Percentiles rank a stretch among this genome's conserved stretches.
Evolutionary conservation across 2,797 vertebrate genomes (phyloP).

Genomic region (Bryconaethiops microstoma): DNA sequence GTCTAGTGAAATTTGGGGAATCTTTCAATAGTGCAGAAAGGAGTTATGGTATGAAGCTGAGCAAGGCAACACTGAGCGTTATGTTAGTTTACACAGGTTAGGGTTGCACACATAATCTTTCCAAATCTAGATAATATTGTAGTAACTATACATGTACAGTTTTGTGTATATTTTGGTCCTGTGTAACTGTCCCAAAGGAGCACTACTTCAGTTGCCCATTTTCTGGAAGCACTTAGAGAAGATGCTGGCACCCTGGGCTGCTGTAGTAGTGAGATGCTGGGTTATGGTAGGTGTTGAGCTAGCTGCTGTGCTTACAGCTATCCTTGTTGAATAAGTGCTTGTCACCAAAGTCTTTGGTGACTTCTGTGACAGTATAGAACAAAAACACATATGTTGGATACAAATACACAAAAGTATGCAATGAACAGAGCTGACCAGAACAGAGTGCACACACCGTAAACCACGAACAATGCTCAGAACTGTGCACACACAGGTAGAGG

Average conservation of each 20-base stretch:
- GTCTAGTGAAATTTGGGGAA: not conserved
- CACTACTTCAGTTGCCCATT: not conserved
- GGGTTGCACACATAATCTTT: not conserved
- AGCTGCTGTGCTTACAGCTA: not conserved
- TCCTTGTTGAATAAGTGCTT: not conserved
- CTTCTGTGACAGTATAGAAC: not conserved
- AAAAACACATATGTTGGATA: not conserved
- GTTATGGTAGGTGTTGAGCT: not conserved
- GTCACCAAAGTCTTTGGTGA: not conserved
- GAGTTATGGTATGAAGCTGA: not conserved
- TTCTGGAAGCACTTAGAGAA: not conserved
- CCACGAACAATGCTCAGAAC: slow-evolving; percentile 6
- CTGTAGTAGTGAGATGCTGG: not conserved
- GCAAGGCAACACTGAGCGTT: not conserved
- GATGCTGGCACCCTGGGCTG: not conserved
- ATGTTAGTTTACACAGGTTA: not conserved
- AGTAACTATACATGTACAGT: not conserved
- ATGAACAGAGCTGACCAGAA: not conserved
- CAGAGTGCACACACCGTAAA: not conserved
- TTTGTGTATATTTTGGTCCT: not conserved
- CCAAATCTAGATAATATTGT: not conserved
- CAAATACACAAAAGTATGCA: not conserved
- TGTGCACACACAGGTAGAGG: not conserved
- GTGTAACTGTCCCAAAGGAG: not conserved
- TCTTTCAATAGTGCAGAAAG: too few relatives aligned